A percentile compares a stretch with the other conserved stretches of the same genome.
These are phyloP conservation scores for Oryzias sinensis DNA, from an alignment of 2,797 vertebrate species.

Conservation along the genomic window DNA sequence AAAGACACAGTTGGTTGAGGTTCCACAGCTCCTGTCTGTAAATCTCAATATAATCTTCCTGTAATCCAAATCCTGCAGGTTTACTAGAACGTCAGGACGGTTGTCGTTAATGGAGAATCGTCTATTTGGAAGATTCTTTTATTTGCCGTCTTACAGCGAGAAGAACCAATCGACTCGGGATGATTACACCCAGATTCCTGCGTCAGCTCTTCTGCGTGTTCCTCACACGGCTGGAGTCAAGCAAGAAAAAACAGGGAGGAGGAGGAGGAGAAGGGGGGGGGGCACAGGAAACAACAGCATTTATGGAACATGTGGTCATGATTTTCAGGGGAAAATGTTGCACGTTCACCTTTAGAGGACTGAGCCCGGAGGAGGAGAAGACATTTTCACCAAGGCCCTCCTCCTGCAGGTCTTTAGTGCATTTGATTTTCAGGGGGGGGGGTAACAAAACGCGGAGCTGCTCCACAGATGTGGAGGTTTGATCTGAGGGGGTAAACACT, in stretches of 20 bases:
- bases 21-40: too few relatives aligned
- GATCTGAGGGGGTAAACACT: constrained; percentile 35
- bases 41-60: too few relatives aligned
- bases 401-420: background rate
- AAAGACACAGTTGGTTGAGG: too few relatives aligned
- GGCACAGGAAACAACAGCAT: constrained; percentile 50
- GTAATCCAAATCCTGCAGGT: too few relatives aligned
- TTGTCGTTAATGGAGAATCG: too few relatives aligned
- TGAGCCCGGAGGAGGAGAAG: background rate
- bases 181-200: background rate
- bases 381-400: background rate
- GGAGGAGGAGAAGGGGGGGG: constrained; percentile 26
- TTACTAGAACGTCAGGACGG: too few relatives aligned
- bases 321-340: constrained; percentile 47
- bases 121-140: too few relatives aligned
- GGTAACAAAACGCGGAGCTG: constrained; percentile 25
- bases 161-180: background rate
- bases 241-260: constrained; percentile 24
- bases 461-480: constrained; percentile 51
- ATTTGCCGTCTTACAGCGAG: too few relatives aligned
- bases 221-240: constrained; percentile 12
- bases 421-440: background rate
- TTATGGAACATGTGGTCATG: constrained; percentile 55
- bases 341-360: constrained; percentile 25
- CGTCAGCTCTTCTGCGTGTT: constrained; percentile 17